Conservation (phyloP, 2,888 invertebrate genomes). For the Rhabditoides inermis region DNA sequence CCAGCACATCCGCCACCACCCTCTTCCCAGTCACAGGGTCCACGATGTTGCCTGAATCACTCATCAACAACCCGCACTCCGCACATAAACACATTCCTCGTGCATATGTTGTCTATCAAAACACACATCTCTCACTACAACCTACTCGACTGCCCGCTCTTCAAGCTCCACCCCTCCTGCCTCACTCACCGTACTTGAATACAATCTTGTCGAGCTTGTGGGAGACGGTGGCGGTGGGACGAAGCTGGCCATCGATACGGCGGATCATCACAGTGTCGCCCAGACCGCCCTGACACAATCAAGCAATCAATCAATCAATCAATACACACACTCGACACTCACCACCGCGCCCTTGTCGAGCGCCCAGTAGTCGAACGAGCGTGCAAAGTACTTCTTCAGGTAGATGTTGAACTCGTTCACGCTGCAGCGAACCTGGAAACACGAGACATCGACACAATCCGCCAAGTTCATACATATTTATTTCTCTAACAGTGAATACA, state of each 20-base stretch:
- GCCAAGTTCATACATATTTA: too few species aligned
- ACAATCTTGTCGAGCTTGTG: constrained; percentile 38
- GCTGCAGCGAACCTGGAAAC: constrained; percentile 37
- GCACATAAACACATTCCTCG: too few species aligned
- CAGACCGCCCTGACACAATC: constrained; percentile 22
- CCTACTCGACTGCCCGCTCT: neutral
- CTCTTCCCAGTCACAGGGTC: constrained; percentile 43
- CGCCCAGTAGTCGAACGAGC: constrained; percentile 46
- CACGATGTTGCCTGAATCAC: constrained; percentile 32
- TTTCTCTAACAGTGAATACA: too few species aligned
- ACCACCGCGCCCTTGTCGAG: constrained; percentile 20
- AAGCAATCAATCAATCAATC: neutral
- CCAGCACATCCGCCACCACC: constrained; percentile 35
- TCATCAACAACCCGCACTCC: too few species aligned
- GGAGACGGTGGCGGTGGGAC: constrained; percentile 37
- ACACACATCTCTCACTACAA: neutral
- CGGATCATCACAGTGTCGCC: constrained; percentile 44
- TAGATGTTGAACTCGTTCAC: constrained; percentile 46
- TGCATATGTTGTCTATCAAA: neutral
- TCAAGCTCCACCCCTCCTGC: neutral
- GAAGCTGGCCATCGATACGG: constrained; percentile 24
- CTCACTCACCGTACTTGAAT: constrained; percentile 31
- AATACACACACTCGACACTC: neutral
- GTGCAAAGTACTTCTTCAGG: constrained; percentile 44
- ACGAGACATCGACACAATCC: too few species aligned